Evolutionary conservation across 2,888 invertebrate species (phyloP).

Genomic region (Orchestes rusci): DNA sequence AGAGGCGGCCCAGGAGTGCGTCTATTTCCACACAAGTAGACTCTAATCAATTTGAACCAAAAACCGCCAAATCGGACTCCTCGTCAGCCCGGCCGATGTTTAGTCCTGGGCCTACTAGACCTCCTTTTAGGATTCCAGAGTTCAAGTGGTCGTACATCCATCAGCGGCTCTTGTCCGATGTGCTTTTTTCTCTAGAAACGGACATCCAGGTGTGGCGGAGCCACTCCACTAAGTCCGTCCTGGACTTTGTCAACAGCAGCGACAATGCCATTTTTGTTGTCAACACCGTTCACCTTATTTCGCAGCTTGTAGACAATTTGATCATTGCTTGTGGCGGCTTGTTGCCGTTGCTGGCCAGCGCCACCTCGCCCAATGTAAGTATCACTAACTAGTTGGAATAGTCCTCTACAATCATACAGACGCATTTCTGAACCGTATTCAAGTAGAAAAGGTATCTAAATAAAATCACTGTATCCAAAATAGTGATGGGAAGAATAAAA

Average conservation of each 20-base stretch:
- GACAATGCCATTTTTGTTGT: slow-evolving; percentile 99
- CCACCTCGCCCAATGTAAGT: slow-evolving; percentile 96
- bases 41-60: slow-evolving; percentile 64
- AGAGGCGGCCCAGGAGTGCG: slow-evolving; percentile 68
- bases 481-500: too few species aligned
- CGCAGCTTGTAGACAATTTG: slow-evolving; percentile 96
- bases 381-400: neutral
- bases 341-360: slow-evolving; percentile 91
- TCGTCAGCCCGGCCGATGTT: slow-evolving; percentile 76
- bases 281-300: slow-evolving; percentile 98
- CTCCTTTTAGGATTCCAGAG: slow-evolving; percentile 97
- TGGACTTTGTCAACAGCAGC: slow-evolving; percentile 96
- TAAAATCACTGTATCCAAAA: too few species aligned
- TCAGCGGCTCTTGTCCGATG: slow-evolving; percentile 90
- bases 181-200: slow-evolving; percentile 92
- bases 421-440: too few species aligned
- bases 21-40: slow-evolving; percentile 79
- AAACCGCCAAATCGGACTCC: slow-evolving; percentile 57
- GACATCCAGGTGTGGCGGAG: slow-evolving; percentile 91
- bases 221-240: slow-evolving; percentile 92
- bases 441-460: too few species aligned
- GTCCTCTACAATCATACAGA: too few species aligned
- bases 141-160: slow-evolving; percentile 99
- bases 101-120: slow-evolving; percentile 86
- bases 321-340: slow-evolving; percentile 98